Evolutionary conservation across 2,888 invertebrate species (phyloP).

Genomic region (Malacosoma neustria): DNA sequence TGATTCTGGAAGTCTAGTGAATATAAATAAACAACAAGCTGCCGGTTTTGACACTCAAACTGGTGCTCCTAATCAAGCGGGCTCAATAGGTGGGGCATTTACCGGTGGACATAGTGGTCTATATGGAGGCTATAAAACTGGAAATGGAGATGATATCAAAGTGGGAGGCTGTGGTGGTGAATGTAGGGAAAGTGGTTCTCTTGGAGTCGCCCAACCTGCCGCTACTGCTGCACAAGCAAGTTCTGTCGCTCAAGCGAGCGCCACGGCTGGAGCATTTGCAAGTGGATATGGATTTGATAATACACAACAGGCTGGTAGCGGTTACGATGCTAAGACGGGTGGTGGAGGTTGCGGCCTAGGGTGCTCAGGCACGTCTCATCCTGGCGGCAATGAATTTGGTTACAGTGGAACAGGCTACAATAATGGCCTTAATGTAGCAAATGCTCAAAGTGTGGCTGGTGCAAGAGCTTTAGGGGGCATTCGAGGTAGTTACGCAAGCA

Average conservation of each 20-base stretch:
- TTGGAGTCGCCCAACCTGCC: constrained; percentile 4
- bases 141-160: constrained; percentile 15
- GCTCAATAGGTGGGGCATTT: constrained; percentile 28
- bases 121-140: constrained; percentile 11
- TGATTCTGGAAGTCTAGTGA: constrained; percentile 22
- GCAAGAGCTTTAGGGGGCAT: constrained; percentile 20
- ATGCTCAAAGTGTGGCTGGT: constrained; percentile 36
- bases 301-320: constrained; percentile 1
- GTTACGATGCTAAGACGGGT: constrained; percentile 1
- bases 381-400: constrained; percentile 12
- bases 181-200: constrained; percentile 25
- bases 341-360: constrained; percentile 1
- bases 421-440: constrained; percentile 20
- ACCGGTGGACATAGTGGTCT: constrained; percentile 21
- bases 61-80: constrained; percentile 3
- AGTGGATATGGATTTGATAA: constrained; percentile 5
- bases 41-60: constrained; percentile 1
- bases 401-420: constrained; percentile 6
- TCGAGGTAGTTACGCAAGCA: constrained; percentile 43
- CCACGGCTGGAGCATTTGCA: not conserved
- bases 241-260: constrained; percentile 6
- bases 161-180: constrained; percentile 30
- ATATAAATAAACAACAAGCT: not conserved
- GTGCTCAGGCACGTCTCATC: not conserved
- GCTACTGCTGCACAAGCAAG: not conserved